phyloP scores from a whole-genome alignment of 2,888 invertebrate species.

The Polymixis lichenea region DNA sequence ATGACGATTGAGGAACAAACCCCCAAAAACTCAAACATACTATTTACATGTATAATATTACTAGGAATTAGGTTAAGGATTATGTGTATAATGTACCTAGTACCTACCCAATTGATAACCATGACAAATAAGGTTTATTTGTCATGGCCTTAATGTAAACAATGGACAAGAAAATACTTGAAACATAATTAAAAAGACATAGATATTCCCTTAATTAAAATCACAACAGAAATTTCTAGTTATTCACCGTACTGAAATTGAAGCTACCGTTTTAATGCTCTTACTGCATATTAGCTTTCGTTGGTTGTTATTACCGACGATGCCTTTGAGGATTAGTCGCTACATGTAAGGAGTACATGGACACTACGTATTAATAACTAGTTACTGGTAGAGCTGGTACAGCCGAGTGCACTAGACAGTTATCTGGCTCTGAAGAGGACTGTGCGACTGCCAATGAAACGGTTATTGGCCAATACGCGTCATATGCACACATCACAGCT shows the following conservation, averaged over 20 bases:
- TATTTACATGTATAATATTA: too few relatives aligned
- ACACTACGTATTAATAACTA: conserved; percentile 50
- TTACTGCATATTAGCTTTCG: conserved; percentile 12
- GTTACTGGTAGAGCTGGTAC: conserved; percentile 35
- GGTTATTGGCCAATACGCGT: conserved; percentile 73
- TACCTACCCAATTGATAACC: not conserved
- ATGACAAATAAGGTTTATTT: not conserved
- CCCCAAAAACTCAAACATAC: too few relatives aligned
- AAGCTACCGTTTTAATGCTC: not conserved
- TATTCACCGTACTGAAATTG: not conserved
- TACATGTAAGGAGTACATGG: conserved; percentile 9
- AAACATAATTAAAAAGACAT: not conserved
- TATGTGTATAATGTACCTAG: not conserved
- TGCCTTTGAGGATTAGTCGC: conserved; percentile 36
- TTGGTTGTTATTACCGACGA: conserved; percentile 24
- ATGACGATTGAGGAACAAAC: too few relatives aligned
- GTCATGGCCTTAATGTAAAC: not conserved
- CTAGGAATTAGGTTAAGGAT: too few relatives aligned
- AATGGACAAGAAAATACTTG: not conserved
- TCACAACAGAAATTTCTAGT: not conserved
- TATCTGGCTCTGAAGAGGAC: conserved; percentile 72
- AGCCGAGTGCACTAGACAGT: conserved; percentile 71
- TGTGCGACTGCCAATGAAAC: conserved; percentile 75
- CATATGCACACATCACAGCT: conserved; percentile 60
- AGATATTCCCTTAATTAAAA: not conserved